A percentile compares a stretch with the other conserved stretches of the same genome.
Evolutionary conservation across 2,888 invertebrate genomes (phyloP).

Genomic region (Fragum whitleyi): DNA sequence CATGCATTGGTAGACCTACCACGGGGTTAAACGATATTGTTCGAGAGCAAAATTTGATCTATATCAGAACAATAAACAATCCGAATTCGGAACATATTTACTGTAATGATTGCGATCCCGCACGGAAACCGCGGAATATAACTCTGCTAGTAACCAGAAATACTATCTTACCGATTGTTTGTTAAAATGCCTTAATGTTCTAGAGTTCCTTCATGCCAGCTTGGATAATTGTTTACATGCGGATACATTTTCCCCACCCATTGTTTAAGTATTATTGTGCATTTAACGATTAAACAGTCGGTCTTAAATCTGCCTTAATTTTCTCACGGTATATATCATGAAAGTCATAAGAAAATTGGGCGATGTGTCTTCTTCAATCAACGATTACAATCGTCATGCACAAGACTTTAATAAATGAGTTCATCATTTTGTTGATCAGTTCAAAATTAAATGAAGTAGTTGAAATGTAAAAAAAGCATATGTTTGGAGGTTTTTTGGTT

Average conservation of each 20-base stretch:
- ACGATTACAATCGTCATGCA: too few species aligned
- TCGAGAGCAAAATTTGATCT: slow-evolving; percentile 60
- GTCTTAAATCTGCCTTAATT: not conserved
- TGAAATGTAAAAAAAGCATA: too few species aligned
- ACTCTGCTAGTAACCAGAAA: slow-evolving; percentile 51
- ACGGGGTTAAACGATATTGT: slow-evolving; percentile 51
- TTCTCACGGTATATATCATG: slow-evolving; percentile 1
- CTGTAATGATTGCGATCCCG: slow-evolving; percentile 47
- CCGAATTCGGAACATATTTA: slow-evolving; percentile 49
- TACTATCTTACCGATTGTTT: slow-evolving; percentile 46
- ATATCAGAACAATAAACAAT: slow-evolving; percentile 55
- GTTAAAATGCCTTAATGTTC: slow-evolving; percentile 37
- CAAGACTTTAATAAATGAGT: too few species aligned
- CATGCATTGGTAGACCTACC: slow-evolving; percentile 65
- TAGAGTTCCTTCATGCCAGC: slow-evolving; percentile 41
- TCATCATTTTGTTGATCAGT: too few species aligned
- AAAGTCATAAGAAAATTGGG: too few species aligned
- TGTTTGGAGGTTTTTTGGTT: too few species aligned
- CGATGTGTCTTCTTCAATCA: too few species aligned
- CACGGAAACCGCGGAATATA: slow-evolving; percentile 55
- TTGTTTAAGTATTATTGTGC: slow-evolving; percentile 43
- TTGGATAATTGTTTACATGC: slow-evolving; percentile 40
- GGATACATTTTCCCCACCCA: slow-evolving; percentile 40
- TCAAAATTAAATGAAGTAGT: too few species aligned
- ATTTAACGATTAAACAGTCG: slow-evolving; percentile 50